Percentiles rank a stretch among this genome's conserved stretches.
Conservation (phyloP, 2,797 vertebrate genomes). For the Xenopus petersii region DNA sequence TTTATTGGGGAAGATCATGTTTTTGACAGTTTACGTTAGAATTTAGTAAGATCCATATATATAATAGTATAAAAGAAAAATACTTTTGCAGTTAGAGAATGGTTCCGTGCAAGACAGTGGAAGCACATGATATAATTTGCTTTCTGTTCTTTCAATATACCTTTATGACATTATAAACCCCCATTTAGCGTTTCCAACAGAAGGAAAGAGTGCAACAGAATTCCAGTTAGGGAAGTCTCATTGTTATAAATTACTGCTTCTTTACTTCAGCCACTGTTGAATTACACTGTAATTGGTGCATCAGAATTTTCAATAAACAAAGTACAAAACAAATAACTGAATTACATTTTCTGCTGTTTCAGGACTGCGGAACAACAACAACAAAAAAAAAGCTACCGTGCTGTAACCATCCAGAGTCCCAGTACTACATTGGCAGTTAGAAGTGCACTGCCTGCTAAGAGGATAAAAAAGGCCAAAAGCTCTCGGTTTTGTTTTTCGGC, state of each 20-base stretch:
- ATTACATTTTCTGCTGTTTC: background rate
- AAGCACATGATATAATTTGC: background rate
- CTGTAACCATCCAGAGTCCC: constrained; percentile 96
- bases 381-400: constrained; percentile 69
- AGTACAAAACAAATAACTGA: background rate
- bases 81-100: background rate
- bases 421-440: constrained; percentile 91
- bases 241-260: no score
- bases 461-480: constrained; percentile 89
- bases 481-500: constrained; percentile 85
- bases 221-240: no score
- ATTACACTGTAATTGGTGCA: no score
- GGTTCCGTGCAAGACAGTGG: background rate
- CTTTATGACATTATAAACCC: no score
- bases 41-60: background rate
- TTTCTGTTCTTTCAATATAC: background rate
- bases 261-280: no score
- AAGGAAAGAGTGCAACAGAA: no score
- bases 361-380: background rate
- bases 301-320: no score
- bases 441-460: constrained; percentile 80
- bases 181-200: no score
- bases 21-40: background rate
- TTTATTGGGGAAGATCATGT: background rate
- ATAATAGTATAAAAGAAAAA: background rate